These are phyloP conservation scores for Sprattus sprattus DNA, from an alignment of 2,113 vertebrate species.

Conservation along the genomic window DNA sequence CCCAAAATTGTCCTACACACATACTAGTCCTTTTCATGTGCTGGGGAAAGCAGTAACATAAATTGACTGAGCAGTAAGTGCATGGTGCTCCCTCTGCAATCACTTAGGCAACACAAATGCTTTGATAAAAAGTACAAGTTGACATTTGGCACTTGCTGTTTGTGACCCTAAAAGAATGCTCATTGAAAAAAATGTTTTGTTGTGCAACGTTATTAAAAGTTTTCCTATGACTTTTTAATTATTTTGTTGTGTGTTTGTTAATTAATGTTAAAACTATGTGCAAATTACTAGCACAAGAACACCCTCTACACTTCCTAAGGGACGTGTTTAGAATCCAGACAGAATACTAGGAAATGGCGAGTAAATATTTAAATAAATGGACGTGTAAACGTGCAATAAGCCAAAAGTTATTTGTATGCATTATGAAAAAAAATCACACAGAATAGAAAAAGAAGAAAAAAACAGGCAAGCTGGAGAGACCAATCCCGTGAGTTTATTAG, in stretches of 20 bases:
- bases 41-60: background rate
- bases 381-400: conserved; percentile 49
- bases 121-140: background rate
- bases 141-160: background rate
- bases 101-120: background rate
- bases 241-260: background rate
- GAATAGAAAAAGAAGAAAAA: conserved; percentile 48
- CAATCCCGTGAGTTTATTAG: conserved; percentile 82
- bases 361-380: conserved; percentile 36
- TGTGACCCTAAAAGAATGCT: background rate
- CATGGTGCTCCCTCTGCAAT: background rate
- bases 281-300: conserved; percentile 7
- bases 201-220: conserved; percentile 10
- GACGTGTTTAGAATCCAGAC: conserved; percentile 4
- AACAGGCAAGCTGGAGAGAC: conserved; percentile 61
- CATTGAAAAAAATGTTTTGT: background rate
- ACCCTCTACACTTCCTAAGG: background rate
- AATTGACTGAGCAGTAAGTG: background rate
- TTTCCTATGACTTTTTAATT: background rate
- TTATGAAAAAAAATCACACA: conserved; percentile 52
- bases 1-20: background rate
- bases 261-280: background rate
- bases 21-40: background rate
- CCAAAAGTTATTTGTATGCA: conserved; percentile 54
- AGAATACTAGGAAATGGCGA: background rate